Percentiles rank a stretch among this genome's conserved stretches.
phyloP scores from a whole-genome alignment of 2,797 vertebrate species.

The Danio albolineatus region DNA sequence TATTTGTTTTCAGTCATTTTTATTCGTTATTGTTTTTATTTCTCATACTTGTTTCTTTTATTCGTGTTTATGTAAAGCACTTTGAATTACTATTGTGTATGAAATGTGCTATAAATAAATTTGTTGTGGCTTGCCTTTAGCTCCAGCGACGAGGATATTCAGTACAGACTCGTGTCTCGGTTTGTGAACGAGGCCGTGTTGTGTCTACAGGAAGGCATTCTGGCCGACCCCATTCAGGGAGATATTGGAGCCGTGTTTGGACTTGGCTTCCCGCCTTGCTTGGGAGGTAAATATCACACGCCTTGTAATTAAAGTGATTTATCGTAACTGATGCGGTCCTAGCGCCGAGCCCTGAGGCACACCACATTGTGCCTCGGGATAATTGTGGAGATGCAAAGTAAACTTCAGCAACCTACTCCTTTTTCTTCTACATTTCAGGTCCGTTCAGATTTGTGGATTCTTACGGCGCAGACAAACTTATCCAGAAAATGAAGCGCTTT shows the following conservation, averaged over 20 bases:
- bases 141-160: slow-evolving; percentile 81
- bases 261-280: slow-evolving; percentile 83
- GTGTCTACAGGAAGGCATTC: slow-evolving; percentile 86
- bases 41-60: too few relatives aligned
- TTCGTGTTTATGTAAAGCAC: too few relatives aligned
- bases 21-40: too few relatives aligned
- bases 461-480: slow-evolving; percentile 79
- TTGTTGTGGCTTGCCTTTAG: slow-evolving; percentile 50
- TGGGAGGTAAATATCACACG: slow-evolving; percentile 77
- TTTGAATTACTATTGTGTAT: too few relatives aligned
- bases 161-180: slow-evolving; percentile 81
- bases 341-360: slow-evolving; percentile 1
- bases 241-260: slow-evolving; percentile 88
- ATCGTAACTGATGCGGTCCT: neutral
- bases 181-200: slow-evolving; percentile 85
- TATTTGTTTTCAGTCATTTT: too few relatives aligned
- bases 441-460: slow-evolving; percentile 85
- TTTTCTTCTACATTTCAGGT: slow-evolving; percentile 67
- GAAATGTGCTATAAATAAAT: too few relatives aligned
- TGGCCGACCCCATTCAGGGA: slow-evolving; percentile 84
- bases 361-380: neutral
- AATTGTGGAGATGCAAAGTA: neutral
- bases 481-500: slow-evolving; percentile 83
- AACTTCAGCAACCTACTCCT: neutral
- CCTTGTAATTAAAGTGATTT: slow-evolving; percentile 4